A percentile compares a stretch with the other conserved stretches of the same genome.
phyloP scores from a whole-genome alignment of 2,113 vertebrate species.

The Lamprologus callipterus region DNA sequence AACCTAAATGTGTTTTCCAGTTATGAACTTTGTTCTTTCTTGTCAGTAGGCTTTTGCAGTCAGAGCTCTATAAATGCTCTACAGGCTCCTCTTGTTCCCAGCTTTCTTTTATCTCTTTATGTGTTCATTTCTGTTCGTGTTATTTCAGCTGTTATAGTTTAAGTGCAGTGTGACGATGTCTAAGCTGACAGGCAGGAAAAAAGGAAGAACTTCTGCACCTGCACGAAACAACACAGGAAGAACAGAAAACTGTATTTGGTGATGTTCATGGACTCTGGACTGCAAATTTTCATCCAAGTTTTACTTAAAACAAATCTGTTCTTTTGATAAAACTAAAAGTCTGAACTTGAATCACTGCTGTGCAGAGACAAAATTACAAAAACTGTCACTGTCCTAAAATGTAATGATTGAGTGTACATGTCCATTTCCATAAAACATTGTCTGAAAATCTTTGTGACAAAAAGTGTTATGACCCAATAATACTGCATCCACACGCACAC shows the following conservation, averaged over 20 bases:
- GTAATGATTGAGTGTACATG: background rate
- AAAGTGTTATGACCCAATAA: background rate
- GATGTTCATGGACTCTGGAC: background rate
- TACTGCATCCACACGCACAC: background rate
- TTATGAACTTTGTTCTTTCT: background rate
- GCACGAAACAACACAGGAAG: background rate
- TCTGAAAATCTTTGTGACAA: background rate
- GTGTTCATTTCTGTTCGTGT: rapidly evolving
- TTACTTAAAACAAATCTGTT: background rate
- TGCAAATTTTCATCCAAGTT: background rate
- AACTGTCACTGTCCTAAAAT: background rate
- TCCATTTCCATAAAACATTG: background rate
- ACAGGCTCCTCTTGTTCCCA: background rate
- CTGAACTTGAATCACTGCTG: background rate
- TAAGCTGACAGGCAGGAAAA: background rate
- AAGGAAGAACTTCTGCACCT: background rate
- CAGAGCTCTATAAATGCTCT: background rate
- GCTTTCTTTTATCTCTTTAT: background rate
- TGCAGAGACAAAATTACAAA: background rate
- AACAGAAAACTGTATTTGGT: background rate
- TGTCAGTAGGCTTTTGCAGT: background rate
- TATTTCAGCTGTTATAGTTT: background rate
- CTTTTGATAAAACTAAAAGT: background rate
- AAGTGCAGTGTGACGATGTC: background rate
- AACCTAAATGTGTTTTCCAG: background rate